Evolutionary conservation across 2,888 invertebrate genomes (phyloP).

Genomic region (Sisyra nigra): DNA sequence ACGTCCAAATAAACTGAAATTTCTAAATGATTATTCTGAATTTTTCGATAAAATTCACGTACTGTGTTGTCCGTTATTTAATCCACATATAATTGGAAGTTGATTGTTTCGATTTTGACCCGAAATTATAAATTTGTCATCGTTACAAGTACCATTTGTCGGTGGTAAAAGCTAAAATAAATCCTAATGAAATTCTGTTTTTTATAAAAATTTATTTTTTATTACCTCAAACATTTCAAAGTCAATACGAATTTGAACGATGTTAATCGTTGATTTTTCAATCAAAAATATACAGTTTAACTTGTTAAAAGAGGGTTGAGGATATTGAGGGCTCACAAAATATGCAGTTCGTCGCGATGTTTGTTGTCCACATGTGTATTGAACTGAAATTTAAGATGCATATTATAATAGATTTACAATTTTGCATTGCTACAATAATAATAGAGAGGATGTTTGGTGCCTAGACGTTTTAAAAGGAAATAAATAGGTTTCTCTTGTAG

Average conservation of each 20-base stretch:
- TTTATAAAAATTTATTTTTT: background rate
- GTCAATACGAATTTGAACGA: conserved; percentile 53
- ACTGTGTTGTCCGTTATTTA: conserved; percentile 64
- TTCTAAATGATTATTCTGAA: too few relatives aligned
- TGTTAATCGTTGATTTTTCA: conserved; percentile 38
- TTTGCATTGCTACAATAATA: too few relatives aligned
- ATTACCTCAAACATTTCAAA: conserved; percentile 51
- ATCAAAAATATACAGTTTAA: conserved; percentile 48
- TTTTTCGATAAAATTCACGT: conserved; percentile 19
- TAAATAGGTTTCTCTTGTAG: too few relatives aligned
- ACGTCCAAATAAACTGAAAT: conserved; percentile 57
- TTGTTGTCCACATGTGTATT: conserved; percentile 46
- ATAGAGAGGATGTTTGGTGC: too few relatives aligned
- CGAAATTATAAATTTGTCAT: conserved; percentile 51
- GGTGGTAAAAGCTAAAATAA: conserved; percentile 45
- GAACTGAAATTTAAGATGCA: conserved; percentile 32
- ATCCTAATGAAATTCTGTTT: background rate
- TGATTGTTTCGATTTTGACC: conserved; percentile 52
- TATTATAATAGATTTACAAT: background rate
- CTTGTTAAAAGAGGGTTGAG: conserved; percentile 35
- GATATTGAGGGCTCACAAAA: conserved; percentile 57
- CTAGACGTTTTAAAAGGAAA: too few relatives aligned
- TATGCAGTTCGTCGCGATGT: conserved; percentile 46
- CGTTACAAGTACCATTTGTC: conserved; percentile 46
- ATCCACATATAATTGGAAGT: conserved; percentile 58